Evolutionary conservation across 2,888 invertebrate genomes (phyloP), one percentile per base, ranked within the genome.

Genomic region (Trichopoda pennipes): DNA sequence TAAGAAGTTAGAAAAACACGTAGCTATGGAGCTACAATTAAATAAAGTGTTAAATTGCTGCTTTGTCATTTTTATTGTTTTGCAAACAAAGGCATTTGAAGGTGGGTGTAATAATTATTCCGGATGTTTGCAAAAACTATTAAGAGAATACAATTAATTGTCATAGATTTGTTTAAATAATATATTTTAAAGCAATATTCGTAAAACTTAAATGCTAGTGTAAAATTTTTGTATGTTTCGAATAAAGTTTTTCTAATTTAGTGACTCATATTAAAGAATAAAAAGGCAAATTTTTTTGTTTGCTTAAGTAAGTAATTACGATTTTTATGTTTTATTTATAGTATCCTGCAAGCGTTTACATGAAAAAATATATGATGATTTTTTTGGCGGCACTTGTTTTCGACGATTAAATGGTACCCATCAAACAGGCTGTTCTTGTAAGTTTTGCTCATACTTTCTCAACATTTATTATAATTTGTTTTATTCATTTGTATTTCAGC

Each of bases 391-490:
- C 58, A 94, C 95, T 68, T 99, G 99, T 92, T 97, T 97, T 89
- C 93, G 98, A 84, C 93, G 97, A 82, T 92, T 99, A 83, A 99
- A 99, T 93, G 98, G 95, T 77, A 99, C 99, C 14, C 97, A 98
- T 92, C 97, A 98, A 92, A 95, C 95, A 85, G 99, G 99, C 81
- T 99, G 99, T 91, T 94, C 96, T 68, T 97, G 98, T 98, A 93
- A 94, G 95, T 93, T 81, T 9, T 42, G 9, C 17, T 9, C 0
- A 49, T n/a, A 21, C 6, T 12, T 7, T 9, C 14, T 23, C 19
- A 42, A 6, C 17, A 42, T n/a, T 17, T 16, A 44, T 6, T 12
- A 0, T 12, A 61, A 47, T 12, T 42, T 23, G 2, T n/a, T n/a
- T 0, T 44, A 61, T 16, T 3, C 19, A 38, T 32, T 17, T 72